Conservation (phyloP, 2,113 vertebrate genomes). For the Erythrocercus mccallii region DNA sequence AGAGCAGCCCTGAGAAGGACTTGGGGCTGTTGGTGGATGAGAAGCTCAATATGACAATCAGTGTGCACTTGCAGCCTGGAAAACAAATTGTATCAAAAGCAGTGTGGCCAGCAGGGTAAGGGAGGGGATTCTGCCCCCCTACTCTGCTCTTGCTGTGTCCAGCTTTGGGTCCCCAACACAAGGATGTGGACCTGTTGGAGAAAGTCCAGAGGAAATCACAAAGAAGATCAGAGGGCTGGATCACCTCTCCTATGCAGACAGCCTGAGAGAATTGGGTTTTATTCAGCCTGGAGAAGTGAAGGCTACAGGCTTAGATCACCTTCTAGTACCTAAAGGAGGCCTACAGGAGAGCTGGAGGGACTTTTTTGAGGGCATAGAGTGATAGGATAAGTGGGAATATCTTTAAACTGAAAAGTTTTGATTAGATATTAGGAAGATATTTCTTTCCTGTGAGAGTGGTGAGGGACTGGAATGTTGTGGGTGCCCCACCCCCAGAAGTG, state of each 20-base stretch:
- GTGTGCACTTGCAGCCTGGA: background rate
- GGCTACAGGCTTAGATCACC: background rate
- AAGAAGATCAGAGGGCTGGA: background rate
- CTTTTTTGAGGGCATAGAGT: background rate
- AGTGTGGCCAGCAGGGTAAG: fast-evolving
- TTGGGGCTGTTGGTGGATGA: background rate
- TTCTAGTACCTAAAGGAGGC: background rate
- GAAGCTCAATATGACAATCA: background rate
- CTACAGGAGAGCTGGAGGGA: background rate
- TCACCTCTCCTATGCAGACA: background rate
- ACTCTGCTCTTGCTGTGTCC: background rate
- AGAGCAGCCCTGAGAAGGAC: background rate
- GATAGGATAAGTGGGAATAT: background rate
- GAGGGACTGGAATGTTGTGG: background rate
- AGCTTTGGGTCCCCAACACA: background rate
- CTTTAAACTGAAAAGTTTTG: background rate
- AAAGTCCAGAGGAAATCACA: too few species aligned
- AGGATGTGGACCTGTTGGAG: background rate
- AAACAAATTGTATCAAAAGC: background rate
- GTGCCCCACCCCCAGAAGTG: too few species aligned
- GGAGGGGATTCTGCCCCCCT: background rate
- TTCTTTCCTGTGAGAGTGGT: background rate
- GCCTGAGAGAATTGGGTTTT: background rate
- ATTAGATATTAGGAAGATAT: background rate
- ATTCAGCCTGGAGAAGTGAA: background rate